Percentiles rank a stretch among this genome's conserved stretches.
These are phyloP conservation scores for Neocrepidodera transversa DNA, from an alignment of 2,888 invertebrate species.

Conservation along the genomic window DNA sequence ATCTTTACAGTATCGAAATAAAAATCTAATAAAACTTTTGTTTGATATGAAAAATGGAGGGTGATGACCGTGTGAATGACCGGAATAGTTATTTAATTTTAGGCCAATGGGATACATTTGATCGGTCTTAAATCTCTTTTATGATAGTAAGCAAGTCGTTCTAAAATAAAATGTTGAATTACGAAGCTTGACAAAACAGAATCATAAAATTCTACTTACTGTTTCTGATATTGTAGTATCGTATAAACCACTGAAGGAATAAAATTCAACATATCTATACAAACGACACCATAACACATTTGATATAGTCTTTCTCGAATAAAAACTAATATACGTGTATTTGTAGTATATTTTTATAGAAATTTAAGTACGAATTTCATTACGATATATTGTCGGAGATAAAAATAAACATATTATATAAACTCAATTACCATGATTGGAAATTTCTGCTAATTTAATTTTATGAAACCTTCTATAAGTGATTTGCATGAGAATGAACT, in stretches of 20 bases:
- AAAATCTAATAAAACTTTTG: constrained; percentile 36
- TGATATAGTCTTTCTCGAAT: constrained; percentile 3
- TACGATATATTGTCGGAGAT: too few species aligned
- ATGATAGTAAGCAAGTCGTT: constrained; percentile 45
- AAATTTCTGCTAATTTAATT: too few species aligned
- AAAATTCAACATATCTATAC: constrained; percentile 22
- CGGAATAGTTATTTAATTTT: constrained; percentile 50
- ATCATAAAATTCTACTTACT: constrained; percentile 48
- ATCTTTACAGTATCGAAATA: constrained; percentile 35
- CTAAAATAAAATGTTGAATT: constrained; percentile 47
- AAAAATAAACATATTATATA: too few species aligned
- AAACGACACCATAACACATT: constrained; percentile 14
- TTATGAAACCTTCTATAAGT: too few species aligned
- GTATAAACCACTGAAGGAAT: constrained; percentile 36
- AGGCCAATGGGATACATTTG: constrained; percentile 47
- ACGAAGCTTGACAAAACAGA: constrained; percentile 48
- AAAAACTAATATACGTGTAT: not conserved
- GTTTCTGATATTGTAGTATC: constrained; percentile 46
- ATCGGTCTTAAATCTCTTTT: constrained; percentile 49
- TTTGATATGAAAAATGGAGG: constrained; percentile 38
- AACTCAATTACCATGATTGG: too few species aligned
- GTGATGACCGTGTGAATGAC: constrained; percentile 47
- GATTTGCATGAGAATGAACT: too few species aligned
- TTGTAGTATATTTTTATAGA: not conserved
- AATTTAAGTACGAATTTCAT: too few species aligned